Conservation (phyloP, 2,113 vertebrate genomes). For the Spea bombifrons region DNA sequence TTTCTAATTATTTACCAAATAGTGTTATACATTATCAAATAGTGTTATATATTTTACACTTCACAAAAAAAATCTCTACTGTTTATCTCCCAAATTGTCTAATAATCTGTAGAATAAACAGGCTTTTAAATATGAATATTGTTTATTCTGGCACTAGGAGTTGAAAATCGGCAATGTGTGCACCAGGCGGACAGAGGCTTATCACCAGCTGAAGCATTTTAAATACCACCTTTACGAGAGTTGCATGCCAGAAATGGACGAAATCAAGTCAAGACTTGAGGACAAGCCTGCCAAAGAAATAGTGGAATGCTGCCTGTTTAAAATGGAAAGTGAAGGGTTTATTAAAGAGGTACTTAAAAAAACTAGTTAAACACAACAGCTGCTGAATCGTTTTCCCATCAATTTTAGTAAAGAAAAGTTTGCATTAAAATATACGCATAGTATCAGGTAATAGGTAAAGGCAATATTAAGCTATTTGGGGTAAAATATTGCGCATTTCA, state of each 20-base stretch:
- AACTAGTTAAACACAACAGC: not conserved
- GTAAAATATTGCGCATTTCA: too few relatives aligned
- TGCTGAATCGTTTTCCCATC: not conserved
- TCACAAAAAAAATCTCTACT: too few relatives aligned
- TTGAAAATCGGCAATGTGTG: slow-evolving; percentile 71
- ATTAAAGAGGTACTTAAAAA: slow-evolving; percentile 57
- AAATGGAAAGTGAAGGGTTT: slow-evolving; percentile 64
- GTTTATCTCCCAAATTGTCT: too few relatives aligned
- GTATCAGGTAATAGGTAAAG: too few relatives aligned
- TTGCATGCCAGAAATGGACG: slow-evolving; percentile 58
- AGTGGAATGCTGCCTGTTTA: slow-evolving; percentile 65
- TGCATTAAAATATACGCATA: too few relatives aligned
- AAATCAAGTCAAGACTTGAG: not conserved
- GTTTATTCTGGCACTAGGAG: slow-evolving; percentile 57
- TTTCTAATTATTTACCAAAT: too few relatives aligned
- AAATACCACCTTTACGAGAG: slow-evolving; percentile 74
- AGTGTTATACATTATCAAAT: too few relatives aligned
- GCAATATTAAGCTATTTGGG: too few relatives aligned
- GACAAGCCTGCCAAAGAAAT: slow-evolving; percentile 73
- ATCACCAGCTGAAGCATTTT: slow-evolving; percentile 79
- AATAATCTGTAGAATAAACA: too few relatives aligned
- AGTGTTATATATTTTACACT: too few relatives aligned
- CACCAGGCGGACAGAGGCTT: slow-evolving; percentile 71
- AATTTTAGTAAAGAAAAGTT: too few relatives aligned
- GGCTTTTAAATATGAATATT: not conserved